Conservation (phyloP, 2,113 vertebrate species). For the Elachura formosa region DNA sequence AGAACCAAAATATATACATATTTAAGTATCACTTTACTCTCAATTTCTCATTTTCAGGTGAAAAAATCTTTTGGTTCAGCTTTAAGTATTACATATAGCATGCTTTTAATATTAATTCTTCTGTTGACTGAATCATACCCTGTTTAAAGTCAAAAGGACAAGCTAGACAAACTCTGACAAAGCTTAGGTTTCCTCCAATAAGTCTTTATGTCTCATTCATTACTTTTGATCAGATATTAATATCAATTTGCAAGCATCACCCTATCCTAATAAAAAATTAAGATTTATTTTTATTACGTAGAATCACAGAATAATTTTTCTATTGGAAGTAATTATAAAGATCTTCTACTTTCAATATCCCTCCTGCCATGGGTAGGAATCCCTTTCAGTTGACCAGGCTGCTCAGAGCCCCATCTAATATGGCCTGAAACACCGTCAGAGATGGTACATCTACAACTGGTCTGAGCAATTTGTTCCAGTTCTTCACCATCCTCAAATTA, state of each 20-base stretch:
- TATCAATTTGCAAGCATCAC: background rate
- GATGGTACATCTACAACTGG: accelerated
- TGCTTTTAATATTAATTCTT: background rate
- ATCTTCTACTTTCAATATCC: background rate
- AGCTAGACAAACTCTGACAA: background rate
- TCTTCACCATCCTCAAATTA: background rate
- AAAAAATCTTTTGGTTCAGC: background rate
- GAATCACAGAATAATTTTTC: background rate
- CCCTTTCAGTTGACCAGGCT: too few relatives aligned
- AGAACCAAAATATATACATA: background rate
- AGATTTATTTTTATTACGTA: background rate
- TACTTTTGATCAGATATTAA: background rate
- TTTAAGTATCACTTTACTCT: background rate
- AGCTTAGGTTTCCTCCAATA: background rate
- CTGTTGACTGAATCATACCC: background rate
- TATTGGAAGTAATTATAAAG: background rate
- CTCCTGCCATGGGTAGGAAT: background rate
- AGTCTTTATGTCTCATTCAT: background rate
- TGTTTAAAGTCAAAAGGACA: background rate
- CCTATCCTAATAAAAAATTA: background rate
- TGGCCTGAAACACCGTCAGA: background rate
- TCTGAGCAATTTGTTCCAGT: background rate
- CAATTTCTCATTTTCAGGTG: background rate
- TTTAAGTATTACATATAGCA: background rate
- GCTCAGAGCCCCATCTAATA: background rate